Evolutionary conservation across 92 coral and sea anemone species (phyloP).

Genomic region (Porites lobata): DNA sequence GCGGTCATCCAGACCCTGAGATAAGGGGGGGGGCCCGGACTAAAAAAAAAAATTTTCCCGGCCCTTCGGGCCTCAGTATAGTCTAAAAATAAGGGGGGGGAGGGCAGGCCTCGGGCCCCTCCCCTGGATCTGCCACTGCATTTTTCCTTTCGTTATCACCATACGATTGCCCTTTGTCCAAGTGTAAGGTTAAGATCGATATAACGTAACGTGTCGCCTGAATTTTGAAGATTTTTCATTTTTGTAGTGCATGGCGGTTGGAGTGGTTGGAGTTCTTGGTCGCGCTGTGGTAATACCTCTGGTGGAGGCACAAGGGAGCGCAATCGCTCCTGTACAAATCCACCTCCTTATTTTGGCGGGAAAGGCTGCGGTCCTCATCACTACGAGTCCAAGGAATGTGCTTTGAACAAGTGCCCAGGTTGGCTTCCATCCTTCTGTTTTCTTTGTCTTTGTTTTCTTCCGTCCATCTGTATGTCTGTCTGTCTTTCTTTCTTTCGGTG

Average conservation of each 20-base stretch:
- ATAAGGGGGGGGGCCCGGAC: too few relatives aligned
- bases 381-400: slow-evolving; percentile 17
- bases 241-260: slow-evolving; percentile 23
- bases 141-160: too few relatives aligned
- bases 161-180: too few relatives aligned
- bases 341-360: slow-evolving; percentile 20
- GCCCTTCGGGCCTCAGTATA: too few relatives aligned
- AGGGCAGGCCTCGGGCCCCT: too few relatives aligned
- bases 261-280: slow-evolving; percentile 32
- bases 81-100: too few relatives aligned
- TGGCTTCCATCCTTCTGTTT: background rate
- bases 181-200: too few relatives aligned
- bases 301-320: slow-evolving; percentile 28
- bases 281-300: slow-evolving; percentile 14
- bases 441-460: background rate
- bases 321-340: slow-evolving; percentile 26
- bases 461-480: background rate
- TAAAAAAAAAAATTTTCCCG: too few relatives aligned
- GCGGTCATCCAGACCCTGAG: too few relatives aligned
- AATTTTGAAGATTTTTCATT: too few relatives aligned
- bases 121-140: too few relatives aligned
- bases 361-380: slow-evolving; percentile 35
- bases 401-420: slow-evolving; percentile 13
- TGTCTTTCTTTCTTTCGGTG: background rate
- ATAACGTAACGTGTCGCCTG: too few relatives aligned